A percentile compares a stretch with the other conserved stretches of the same genome.
Conservation (phyloP, 2,888 invertebrate genomes). For the Coremacera marginata region DNA sequence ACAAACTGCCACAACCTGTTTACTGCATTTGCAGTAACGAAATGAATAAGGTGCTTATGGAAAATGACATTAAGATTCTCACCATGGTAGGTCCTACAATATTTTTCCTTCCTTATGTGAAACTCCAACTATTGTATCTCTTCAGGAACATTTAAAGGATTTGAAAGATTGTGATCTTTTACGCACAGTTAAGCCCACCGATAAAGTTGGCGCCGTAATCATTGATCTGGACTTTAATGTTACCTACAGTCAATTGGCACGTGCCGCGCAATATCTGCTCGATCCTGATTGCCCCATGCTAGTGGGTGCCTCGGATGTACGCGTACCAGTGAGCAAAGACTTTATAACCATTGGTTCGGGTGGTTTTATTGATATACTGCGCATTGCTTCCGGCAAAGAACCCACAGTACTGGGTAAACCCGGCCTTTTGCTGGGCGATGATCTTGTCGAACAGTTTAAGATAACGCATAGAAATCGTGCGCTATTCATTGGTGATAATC, state of each 20-base stretch:
- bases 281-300: slow-evolving; percentile 66
- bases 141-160: slow-evolving; percentile 42
- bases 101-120: no score
- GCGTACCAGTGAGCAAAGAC: slow-evolving; percentile 50
- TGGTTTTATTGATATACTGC: slow-evolving; percentile 47
- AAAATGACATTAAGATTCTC: slow-evolving; percentile 65
- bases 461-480: slow-evolving; percentile 75
- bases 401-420: slow-evolving; percentile 69
- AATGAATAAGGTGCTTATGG: slow-evolving; percentile 58
- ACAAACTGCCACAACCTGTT: slow-evolving; percentile 66
- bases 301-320: slow-evolving; percentile 56
- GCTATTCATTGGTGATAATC: slow-evolving; percentile 86
- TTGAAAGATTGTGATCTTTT: slow-evolving; percentile 42
- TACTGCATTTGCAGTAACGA: slow-evolving; percentile 62
- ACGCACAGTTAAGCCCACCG: slow-evolving; percentile 13
- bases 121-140: neutral
- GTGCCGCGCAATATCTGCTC: slow-evolving; percentile 64
- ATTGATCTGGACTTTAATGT: slow-evolving; percentile 66
- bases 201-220: slow-evolving; percentile 67
- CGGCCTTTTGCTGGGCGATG: slow-evolving; percentile 58
- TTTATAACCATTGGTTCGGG: slow-evolving; percentile 46
- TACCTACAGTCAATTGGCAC: slow-evolving; percentile 64
- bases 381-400: slow-evolving; percentile 56
- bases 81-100: slow-evolving; percentile 55
- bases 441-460: slow-evolving; percentile 57